These are phyloP conservation scores for Catagonus wagneri DNA, from an alignment of 2,113 vertebrate species.

Conservation along the genomic window DNA sequence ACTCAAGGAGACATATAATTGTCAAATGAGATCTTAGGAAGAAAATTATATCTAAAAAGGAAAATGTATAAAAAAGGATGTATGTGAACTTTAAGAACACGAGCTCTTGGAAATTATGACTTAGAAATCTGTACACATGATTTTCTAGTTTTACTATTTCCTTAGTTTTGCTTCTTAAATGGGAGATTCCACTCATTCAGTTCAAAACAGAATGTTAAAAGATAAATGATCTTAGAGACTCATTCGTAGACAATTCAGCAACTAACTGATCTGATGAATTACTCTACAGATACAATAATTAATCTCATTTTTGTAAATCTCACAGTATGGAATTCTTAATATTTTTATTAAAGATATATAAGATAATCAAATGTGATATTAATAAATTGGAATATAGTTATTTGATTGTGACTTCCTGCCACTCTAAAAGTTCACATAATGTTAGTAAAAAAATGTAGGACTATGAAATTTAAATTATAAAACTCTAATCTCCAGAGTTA, in stretches of 20 bases:
- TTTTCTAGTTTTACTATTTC: constrained; percentile 50
- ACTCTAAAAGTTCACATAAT: neutral
- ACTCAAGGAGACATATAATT: constrained; percentile 50
- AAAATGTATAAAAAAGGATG: constrained; percentile 44
- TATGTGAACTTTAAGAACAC: constrained; percentile 14
- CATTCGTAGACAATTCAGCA: constrained; percentile 55
- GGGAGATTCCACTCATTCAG: constrained; percentile 18
- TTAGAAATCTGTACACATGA: constrained; percentile 7
- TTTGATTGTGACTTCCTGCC: constrained; percentile 43
- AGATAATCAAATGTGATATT: constrained; percentile 40
- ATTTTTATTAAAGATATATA: constrained; percentile 58
- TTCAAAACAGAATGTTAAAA: constrained; percentile 53
- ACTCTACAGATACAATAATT: constrained; percentile 2
- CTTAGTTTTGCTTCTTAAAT: constrained; percentile 12
- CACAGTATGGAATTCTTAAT: constrained; percentile 27
- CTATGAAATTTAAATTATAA: constrained; percentile 46
- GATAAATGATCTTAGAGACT: constrained; percentile 54
- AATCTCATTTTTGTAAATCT: constrained; percentile 54
- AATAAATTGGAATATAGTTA: constrained; percentile 28
- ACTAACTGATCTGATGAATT: constrained; percentile 46
- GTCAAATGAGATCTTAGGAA: constrained; percentile 36
- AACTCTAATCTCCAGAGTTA: neutral
- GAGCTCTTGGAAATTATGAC: constrained; percentile 12
- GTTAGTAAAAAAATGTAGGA: constrained; percentile 38
- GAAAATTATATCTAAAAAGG: constrained; percentile 60